Base-by-base conservation (phyloP, 2,888 invertebrate genomes). In the Epirrhoe alternata region DNA sequence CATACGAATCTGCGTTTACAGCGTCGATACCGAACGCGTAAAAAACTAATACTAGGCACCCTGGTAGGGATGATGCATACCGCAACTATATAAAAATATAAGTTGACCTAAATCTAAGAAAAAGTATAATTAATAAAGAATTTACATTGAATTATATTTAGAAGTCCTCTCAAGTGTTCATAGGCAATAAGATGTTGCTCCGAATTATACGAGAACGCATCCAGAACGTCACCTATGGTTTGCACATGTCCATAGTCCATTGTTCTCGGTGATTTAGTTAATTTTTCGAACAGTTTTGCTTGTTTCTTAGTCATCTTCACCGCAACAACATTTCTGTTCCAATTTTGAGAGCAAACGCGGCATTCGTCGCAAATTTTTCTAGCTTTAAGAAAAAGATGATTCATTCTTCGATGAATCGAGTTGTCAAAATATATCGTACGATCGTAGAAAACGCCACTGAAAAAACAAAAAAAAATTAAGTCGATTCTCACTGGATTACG, bases 371-470 rank as follows among this genome's bases (percentile, higher is more conserved):
- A 70, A 0, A 47, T 45, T 8, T 47, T 10, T 16, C 51, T 47
- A 0, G 66, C 45, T 6, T 38, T 2, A 10, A 31, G 12, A 14
- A 52, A 56, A 0, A 70, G 38, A 6, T 12, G 6, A 0, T 8
- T 14, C 12, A 35, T 45, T 10, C 62, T 61, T 0, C n/a, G n/a
- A n/a, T 47, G 60, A 3, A 17, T 12, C 8, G 5, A 1, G n/a
- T 24, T 24, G 24, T 54, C 3, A 5, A 24, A 24, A 33, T 3
- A 6, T 42, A 55, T 0, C 1, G 14, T 8, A 10, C 24, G n/a
- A 1, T 71, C 71, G 60, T 69, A 67, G 31, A 61, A 66, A 14
- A 58, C 52, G 5, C 56, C 63, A 35, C 71, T 71, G 69, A 59
- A 59, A 54, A n/a, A 42, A n/a, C n/a, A n/a, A 12, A 55, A 47